Percentiles rank a stretch among this genome's conserved stretches.
phyloP scores from a whole-genome alignment of 2,113 vertebrate genomes.

The Crotalus viridis region DNA sequence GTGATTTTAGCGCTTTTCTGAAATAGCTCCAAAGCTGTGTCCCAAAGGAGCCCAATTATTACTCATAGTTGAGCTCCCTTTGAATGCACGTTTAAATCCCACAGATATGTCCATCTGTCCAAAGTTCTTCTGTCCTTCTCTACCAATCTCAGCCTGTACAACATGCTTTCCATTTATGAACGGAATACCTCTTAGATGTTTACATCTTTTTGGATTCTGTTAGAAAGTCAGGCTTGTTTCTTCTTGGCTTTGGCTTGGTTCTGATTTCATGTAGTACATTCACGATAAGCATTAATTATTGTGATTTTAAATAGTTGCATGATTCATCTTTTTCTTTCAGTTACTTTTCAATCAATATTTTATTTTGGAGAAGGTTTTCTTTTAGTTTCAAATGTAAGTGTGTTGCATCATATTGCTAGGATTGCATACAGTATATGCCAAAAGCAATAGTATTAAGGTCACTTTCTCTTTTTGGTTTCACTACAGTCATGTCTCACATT shows the following conservation, averaged over 20 bases:
- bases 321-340: not conserved
- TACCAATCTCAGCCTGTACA: not conserved
- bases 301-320: not conserved
- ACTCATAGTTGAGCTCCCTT: not conserved
- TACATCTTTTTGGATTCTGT: not conserved
- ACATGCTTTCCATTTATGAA: not conserved
- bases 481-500: not conserved
- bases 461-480: not conserved
- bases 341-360: not conserved
- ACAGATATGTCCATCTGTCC: not conserved
- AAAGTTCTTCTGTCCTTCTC: not conserved
- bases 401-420: not conserved
- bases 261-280: not conserved
- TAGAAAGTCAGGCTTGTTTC: not conserved
- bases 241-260: not conserved
- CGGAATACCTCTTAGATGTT: not conserved
- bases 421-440: not conserved
- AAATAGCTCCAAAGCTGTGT: not conserved
- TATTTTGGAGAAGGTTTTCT: not conserved
- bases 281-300: not conserved
- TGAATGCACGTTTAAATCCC: not conserved
- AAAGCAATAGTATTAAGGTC: not conserved
- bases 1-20: not conserved
- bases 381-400: not conserved
- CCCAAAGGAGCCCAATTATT: not conserved